Evolutionary conservation across 2,888 invertebrate genomes (phyloP).

Genomic region (Phymatocera aterrima): DNA sequence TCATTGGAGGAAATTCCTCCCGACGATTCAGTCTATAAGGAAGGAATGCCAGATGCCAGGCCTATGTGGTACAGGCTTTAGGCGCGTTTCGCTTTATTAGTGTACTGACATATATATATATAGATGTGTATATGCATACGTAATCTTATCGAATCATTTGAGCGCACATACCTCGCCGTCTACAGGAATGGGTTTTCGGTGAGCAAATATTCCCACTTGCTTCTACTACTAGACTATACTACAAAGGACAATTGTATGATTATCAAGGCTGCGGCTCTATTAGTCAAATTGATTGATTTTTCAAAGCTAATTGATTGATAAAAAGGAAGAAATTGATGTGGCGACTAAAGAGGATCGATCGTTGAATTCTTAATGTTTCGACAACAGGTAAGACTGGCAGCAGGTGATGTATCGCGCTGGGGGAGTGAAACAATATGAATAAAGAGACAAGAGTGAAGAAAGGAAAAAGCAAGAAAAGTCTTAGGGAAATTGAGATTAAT

Average conservation of each 20-base stretch:
- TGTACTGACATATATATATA: not conserved
- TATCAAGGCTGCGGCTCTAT: not conserved
- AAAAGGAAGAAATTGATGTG: not conserved
- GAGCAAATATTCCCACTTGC: not conserved
- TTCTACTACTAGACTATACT: not conserved
- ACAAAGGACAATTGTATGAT: not conserved
- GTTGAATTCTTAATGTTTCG: slow-evolving; percentile 8
- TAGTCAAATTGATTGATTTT: not conserved
- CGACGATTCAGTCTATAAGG: not conserved
- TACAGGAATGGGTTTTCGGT: not conserved
- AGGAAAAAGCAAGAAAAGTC: not conserved
- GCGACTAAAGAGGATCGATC: not conserved
- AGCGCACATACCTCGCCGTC: not conserved
- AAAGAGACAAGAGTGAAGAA: not conserved
- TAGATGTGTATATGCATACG: not conserved
- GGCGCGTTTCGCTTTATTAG: not conserved
- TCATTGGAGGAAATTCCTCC: not conserved
- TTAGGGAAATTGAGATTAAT: slow-evolving; percentile 38
- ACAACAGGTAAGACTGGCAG: not conserved
- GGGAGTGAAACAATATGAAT: not conserved
- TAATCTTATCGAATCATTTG: slow-evolving; percentile 13
- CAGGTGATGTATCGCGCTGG: not conserved
- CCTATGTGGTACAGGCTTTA: not conserved
- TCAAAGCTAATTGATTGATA: not conserved
- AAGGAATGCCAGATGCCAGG: not conserved